Evolutionary conservation across 2,797 vertebrate genomes (phyloP), one percentile per base, ranked within the genome.

Genomic region (Anguilla pacifica): DNA sequence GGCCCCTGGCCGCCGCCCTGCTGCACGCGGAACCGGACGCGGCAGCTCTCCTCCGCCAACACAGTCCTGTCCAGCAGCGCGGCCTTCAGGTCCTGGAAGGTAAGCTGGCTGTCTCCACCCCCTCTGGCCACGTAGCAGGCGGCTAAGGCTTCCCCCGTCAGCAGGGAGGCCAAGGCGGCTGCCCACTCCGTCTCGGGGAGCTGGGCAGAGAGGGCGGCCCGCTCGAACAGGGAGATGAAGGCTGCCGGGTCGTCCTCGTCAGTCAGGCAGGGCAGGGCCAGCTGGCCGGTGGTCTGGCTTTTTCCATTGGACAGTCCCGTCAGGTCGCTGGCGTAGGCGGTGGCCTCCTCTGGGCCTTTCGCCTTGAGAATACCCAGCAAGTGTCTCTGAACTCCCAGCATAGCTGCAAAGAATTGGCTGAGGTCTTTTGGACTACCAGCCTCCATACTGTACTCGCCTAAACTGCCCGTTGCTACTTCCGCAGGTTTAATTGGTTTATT

Each of bases 331-430:
- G 46, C 46, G n/a, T 82, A 51, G 43, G 46, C 25, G 43, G 79
- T 31, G 22, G 79, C 79, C 46, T 82, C 43, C 79, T 49, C 46
- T 9, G 79, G 79, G 79, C 43, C 79, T 46, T 82, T 82, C 2
- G 46, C 19, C 46, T 51, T 82, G 43, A 82, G 79, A 82, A 51
- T 51, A n/a, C 22, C n/a, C 43, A 82, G 79, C 79, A 82, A 22
- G 7, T 82, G 79, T 82, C 79, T 82, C 28, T 82, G 79, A 2
- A 82, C 46, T 49, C 19, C 46, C 22, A 82, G 43, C 79, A 82
- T 82, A 49, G 79, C 79, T 82, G 79, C 46, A 82, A 82, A 82
- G 79, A 82, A 82, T 25, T 25, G 79, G 6, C 46, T 82, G 79
- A 82, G 79, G 46, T 82, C 79, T 82, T 49, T n/a, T 51, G 79